These are phyloP conservation scores for Aurelia sp. DNA, from an alignment of 30 jellyfish, hydroid and myxozoan species.

Conservation along the genomic window DNA sequence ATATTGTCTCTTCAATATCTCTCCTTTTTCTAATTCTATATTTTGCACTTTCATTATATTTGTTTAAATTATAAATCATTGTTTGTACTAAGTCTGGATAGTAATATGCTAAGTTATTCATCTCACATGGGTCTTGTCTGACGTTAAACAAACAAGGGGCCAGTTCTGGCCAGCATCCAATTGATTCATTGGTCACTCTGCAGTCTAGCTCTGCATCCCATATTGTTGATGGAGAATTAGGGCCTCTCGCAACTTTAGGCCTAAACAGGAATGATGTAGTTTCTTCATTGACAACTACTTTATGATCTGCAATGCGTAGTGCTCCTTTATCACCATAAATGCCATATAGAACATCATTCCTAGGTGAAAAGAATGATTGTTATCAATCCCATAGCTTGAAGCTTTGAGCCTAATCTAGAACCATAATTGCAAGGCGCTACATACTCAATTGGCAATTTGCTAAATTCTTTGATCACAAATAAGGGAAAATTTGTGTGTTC, in stretches of 20 bases:
- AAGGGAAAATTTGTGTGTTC: too few relatives aligned
- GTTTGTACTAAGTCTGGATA: slow-evolving; percentile 97
- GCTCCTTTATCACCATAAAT: slow-evolving; percentile 94
- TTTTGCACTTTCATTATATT: slow-evolving; percentile 79
- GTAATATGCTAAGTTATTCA: slow-evolving; percentile 89
- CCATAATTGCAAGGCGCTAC: too few relatives aligned
- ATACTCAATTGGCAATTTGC: too few relatives aligned
- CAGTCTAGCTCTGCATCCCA: slow-evolving; percentile 97
- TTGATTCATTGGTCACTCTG: slow-evolving; percentile 71
- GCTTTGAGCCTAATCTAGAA: too few relatives aligned
- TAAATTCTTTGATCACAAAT: too few relatives aligned
- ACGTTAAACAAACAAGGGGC: slow-evolving; percentile 97
- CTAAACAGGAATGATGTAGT: slow-evolving; percentile 13
- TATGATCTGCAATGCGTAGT: slow-evolving; percentile 92
- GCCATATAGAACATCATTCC: slow-evolving; percentile 89
- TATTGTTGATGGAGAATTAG: slow-evolving; percentile 72
- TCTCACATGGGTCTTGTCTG: slow-evolving; percentile 97
- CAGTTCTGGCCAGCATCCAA: slow-evolving; percentile 98
- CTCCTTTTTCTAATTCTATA: slow-evolving; percentile 59
- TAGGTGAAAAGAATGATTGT: background rate
- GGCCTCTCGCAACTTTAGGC: slow-evolving; percentile 51
- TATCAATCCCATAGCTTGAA: too few relatives aligned
- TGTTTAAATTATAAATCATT: slow-evolving; percentile 68
- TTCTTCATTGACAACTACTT: slow-evolving; percentile 79
- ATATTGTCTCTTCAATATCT: slow-evolving; percentile 26